Evolutionary conservation across 2,797 vertebrate genomes (phyloP).

Genomic region (Glyptemys insculpta): DNA sequence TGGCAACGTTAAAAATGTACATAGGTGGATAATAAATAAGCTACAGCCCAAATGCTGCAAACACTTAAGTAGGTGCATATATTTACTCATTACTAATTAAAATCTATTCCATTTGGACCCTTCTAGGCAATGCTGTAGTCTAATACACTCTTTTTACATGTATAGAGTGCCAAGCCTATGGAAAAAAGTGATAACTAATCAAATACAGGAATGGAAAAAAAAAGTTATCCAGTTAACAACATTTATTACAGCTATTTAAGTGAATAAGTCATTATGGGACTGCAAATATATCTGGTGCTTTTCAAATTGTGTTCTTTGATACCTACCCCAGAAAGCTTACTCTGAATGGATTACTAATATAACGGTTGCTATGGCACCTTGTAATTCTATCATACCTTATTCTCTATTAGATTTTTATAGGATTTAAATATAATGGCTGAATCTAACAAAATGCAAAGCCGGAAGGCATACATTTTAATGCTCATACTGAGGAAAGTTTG

Average conservation of each 20-base stretch:
- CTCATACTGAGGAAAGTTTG: not conserved
- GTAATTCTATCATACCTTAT: slow-evolving; percentile 18
- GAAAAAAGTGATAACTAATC: not conserved
- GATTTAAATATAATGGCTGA: too few species aligned
- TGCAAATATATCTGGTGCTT: slow-evolving; percentile 10
- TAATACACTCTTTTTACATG: not conserved
- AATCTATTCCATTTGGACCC: not conserved
- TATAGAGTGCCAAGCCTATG: not conserved
- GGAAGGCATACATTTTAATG: not conserved
- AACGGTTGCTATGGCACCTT: slow-evolving; percentile 66
- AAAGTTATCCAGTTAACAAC: slow-evolving; percentile 22
- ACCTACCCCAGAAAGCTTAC: slow-evolving; percentile 39
- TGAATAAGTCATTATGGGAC: slow-evolving; percentile 3
- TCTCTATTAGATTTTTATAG: not conserved
- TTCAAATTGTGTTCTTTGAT: slow-evolving; percentile 60
- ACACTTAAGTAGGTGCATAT: not conserved
- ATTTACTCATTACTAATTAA: not conserved
- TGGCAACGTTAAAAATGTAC: not conserved
- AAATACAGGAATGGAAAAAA: slow-evolving; percentile 44
- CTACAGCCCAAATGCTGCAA: not conserved
- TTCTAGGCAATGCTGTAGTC: not conserved
- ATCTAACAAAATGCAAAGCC: slow-evolving; percentile 33
- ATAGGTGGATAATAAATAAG: not conserved
- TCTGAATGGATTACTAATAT: slow-evolving; percentile 40
- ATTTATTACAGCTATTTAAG: slow-evolving; percentile 59